phyloP scores from a whole-genome alignment of 1,140 invertebrate genomes.

The Solenopsis fugax region DNA sequence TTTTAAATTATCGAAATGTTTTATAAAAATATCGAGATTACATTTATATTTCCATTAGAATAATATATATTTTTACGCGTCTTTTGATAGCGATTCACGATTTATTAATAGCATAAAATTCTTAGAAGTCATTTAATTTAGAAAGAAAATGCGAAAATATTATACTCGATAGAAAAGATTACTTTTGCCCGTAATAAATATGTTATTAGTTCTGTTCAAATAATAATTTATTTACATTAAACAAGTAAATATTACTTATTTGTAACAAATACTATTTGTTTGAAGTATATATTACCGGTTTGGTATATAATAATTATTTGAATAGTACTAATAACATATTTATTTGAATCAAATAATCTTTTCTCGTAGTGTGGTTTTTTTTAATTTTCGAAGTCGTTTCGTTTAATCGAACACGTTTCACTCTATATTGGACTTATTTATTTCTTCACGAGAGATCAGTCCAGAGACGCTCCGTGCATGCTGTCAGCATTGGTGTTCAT shows the following conservation, averaged over 20 bases:
- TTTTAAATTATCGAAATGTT: not conserved
- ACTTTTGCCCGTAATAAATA: no score
- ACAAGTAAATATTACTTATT: no score
- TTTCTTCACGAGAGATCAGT: not conserved
- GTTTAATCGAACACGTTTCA: not conserved
- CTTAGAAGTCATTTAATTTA: not conserved
- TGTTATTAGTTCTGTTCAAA: no score
- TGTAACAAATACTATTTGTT: no score
- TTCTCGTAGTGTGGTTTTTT: not conserved
- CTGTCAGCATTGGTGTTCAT: slow-evolving; percentile 13
- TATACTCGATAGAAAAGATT: not conserved
- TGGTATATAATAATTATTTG: no score
- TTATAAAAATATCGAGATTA: not conserved
- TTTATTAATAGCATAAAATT: slow-evolving; percentile 5
- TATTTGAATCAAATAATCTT: no score
- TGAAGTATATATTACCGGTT: no score
- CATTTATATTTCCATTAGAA: not conserved
- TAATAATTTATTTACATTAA: no score
- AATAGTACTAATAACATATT: no score
- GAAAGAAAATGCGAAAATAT: not conserved
- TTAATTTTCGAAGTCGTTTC: not conserved
- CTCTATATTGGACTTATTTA: not conserved
- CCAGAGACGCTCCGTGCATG: not conserved
- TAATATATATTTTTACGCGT: not conserved
- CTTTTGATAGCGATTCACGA: not conserved